Conservation (phyloP, 2,797 vertebrate genomes). For the Trematomus bernacchii region DNA sequence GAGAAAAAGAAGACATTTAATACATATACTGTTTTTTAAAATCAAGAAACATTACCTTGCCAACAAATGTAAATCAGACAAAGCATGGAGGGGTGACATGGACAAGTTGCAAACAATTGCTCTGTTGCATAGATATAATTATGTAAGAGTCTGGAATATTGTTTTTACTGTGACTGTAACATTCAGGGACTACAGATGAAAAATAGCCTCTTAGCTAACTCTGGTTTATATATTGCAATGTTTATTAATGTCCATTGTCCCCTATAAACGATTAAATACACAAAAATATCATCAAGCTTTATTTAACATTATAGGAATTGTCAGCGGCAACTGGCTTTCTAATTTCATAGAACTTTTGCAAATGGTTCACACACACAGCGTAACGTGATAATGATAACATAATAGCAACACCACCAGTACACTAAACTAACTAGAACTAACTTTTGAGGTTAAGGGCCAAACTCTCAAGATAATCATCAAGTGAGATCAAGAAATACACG, state of each 20-base stretch:
- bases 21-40: not conserved
- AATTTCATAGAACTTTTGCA: slow-evolving; percentile 28
- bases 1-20: not conserved
- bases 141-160: not conserved
- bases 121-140: not conserved
- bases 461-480: slow-evolving; percentile 35
- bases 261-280: too few species aligned
- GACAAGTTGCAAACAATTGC: not conserved
- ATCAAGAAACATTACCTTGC: not conserved
- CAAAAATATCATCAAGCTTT: not conserved
- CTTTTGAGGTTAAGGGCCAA: slow-evolving; percentile 49
- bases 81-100: not conserved
- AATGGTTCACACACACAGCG: slow-evolving; percentile 39
- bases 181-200: too few species aligned
- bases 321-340: slow-evolving; percentile 24
- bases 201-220: too few species aligned
- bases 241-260: too few species aligned
- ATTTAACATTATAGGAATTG: too few species aligned
- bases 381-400: slow-evolving; percentile 34
- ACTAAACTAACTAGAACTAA: slow-evolving; percentile 40
- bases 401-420: slow-evolving; percentile 24
- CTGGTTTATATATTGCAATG: too few species aligned
- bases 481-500: slow-evolving; percentile 18
- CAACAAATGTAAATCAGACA: not conserved
- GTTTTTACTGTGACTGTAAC: too few species aligned